Evolutionary conservation across 1,140 invertebrate species (phyloP).

Genomic region (Pygmarrhopalites habei): DNA sequence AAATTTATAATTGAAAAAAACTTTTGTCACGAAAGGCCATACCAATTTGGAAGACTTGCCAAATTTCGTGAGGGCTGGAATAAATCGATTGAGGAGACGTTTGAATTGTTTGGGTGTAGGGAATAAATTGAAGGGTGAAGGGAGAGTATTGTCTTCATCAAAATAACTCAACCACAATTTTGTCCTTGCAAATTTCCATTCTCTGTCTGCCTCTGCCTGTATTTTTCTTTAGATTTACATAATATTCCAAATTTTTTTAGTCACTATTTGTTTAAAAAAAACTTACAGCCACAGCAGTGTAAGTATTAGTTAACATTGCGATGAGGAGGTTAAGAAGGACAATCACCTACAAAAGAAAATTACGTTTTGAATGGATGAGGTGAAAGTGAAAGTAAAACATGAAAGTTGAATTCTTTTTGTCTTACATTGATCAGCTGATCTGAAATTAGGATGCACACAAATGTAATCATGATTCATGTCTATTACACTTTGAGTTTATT

Average conservation of each 20-base stretch:
- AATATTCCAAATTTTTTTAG: too few relatives aligned
- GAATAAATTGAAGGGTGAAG: constrained; percentile 77
- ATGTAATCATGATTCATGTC: too few relatives aligned
- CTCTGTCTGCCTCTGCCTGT: constrained; percentile 73
- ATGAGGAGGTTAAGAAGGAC: constrained; percentile 78
- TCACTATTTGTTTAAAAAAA: too few relatives aligned
- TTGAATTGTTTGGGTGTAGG: constrained; percentile 61
- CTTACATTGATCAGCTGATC: too few relatives aligned
- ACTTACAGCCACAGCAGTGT: constrained; percentile 66
- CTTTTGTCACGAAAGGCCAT: too few relatives aligned
- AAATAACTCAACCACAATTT: constrained; percentile 87
- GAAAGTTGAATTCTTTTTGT: too few relatives aligned
- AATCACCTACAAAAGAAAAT: constrained; percentile 45
- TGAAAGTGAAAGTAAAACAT: too few relatives aligned
- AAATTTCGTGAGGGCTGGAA: constrained; percentile 4
- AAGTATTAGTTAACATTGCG: constrained; percentile 87
- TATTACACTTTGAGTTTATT: too few relatives aligned
- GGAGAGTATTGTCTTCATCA: constrained; percentile 74
- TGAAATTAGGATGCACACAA: too few relatives aligned
- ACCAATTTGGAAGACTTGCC: constrained; percentile 7
- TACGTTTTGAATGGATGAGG: too few relatives aligned
- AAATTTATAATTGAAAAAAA: too few relatives aligned
- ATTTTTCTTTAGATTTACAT: too few relatives aligned
- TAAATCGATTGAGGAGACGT: constrained; percentile 50
- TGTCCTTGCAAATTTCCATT: constrained; percentile 85